Evolutionary conservation across 2,113 vertebrate genomes (phyloP), one percentile per base, ranked within the genome.

Genomic region (Machaerirhynchus nigripectus): DNA sequence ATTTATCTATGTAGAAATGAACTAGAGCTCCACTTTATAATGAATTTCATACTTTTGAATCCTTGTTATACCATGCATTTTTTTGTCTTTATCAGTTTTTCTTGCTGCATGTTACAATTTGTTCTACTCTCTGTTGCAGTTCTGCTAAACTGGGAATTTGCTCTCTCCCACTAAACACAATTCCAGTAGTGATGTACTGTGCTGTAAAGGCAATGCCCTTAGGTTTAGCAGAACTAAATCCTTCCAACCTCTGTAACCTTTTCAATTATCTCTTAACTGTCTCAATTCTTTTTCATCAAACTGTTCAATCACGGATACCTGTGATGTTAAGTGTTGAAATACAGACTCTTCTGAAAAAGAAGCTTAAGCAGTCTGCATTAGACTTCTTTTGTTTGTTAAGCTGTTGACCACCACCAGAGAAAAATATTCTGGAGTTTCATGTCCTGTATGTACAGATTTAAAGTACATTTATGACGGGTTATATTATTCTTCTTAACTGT

Each of bases 11-110:
- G 53, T 64, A 80, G 82, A 91, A 91, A 84, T 83, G 44, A 80
- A 68, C 15, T 55, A 33, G n/a, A 92, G 24, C 37, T 89, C 37
- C 6, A 53, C 31, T 71, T 87, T 50, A 37, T 69, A 91, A 71
- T 44, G 57, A 44, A 90, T 93, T 95, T 92, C 28, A 85, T 76
- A 23, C 31, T 80, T 90, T 39, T 73, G n/a, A 82, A 65, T 96
- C 40, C 49, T 65, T 82, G 27, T 61, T 80, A 87, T 17, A 53
- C 42, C 31, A 53, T 57, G 40, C 24, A 31, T 47, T 79, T 86
- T 95, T 49, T 64, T 14, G 57, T 73, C 90, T 90, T 73, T 80
- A 77, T 85, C 68, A 37, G 23, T 71, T 85, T 85, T 79, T 56
- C 61, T 83, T 61, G n/a, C 44, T 68, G 57, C 17, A 60, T 10